Evolutionary conservation across 2,888 invertebrate species (phyloP).

Genomic region (Timandra comae): DNA sequence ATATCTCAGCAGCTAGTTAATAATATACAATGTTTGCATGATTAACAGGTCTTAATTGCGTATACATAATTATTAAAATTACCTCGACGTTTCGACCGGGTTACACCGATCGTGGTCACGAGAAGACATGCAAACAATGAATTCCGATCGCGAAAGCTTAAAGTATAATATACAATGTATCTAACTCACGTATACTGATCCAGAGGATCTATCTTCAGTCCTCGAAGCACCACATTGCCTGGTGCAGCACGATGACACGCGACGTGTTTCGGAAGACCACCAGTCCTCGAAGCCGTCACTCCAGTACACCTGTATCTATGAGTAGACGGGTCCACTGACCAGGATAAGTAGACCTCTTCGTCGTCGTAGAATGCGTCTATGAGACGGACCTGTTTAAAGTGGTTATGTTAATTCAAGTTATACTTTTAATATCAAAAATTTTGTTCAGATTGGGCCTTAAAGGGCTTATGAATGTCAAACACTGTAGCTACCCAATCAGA

Average conservation of each 20-base stretch:
- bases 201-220: constrained; percentile 56
- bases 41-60: too few relatives aligned
- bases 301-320: constrained; percentile 60
- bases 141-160: not conserved
- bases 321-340: constrained; percentile 52
- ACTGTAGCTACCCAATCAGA: too few relatives aligned
- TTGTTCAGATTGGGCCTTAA: too few relatives aligned
- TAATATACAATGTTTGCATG: too few relatives aligned
- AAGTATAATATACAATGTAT: not conserved
- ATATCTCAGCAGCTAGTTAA: too few relatives aligned
- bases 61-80: too few relatives aligned
- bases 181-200: constrained; percentile 65
- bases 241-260: constrained; percentile 64
- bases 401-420: too few relatives aligned
- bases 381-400: constrained; percentile 41
- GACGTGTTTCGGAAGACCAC: constrained; percentile 56
- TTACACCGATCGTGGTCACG: too few relatives aligned
- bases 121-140: too few relatives aligned
- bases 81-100: too few relatives aligned
- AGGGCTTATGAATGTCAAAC: too few relatives aligned
- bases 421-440: too few relatives aligned
- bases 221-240: constrained; percentile 52
- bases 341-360: constrained; percentile 61
- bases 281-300: constrained; percentile 52
- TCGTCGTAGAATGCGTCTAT: constrained; percentile 61